Evolutionary conservation across 2,797 vertebrate genomes (phyloP), one percentile per base, ranked within the genome.

Genomic region (Oryzias dopingdopingensis): DNA sequence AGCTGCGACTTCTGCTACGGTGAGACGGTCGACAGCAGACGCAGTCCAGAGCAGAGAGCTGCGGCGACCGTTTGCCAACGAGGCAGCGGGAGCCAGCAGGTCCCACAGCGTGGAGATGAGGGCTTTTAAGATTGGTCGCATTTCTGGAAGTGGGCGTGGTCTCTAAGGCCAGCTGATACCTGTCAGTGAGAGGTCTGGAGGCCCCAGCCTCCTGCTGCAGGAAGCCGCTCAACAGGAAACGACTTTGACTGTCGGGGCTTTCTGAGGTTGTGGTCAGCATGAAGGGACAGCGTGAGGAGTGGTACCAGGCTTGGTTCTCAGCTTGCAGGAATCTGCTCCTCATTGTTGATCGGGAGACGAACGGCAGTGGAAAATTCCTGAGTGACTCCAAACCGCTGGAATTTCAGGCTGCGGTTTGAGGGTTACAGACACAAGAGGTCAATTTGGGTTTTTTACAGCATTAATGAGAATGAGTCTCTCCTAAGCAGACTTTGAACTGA

Each of bases 1-100:
- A 95, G 94, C 91, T 99, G 97, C 22, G 94, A 98, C 88, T 98
- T 98, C 91, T 99, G 97, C 89, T 94, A 95, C 0, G 95, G 97
- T 98, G 93, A 74, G 90, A 82, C 20, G 17, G 42, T 67, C 74
- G 61, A 47, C 29, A 59, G 64, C 57, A 72, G 72, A 62, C 72
- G 73, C 52, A 49, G 65, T 59, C 56, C 67, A 78, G 72, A 42
- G 16, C 67, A 49, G 62, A 67, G 69, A 80, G 75, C 70, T 56
- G 66, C 79, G 82, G 75, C 80, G 82, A 80, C 77, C 52, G 49
- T 84, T 84, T 86, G 82, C 86, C 88, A 88, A 82, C 64, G 65
- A 66, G 84, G 74, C 77, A 84, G 74, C 67, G 14, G 77, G 80
- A 83, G 86, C 85, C 87, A 84, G 81, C 73, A 78, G 82, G 73